Percentiles rank a stretch among this genome's conserved stretches.
Evolutionary conservation across 1,140 invertebrate genomes (phyloP).

Genomic region (Vanessa atalanta): DNA sequence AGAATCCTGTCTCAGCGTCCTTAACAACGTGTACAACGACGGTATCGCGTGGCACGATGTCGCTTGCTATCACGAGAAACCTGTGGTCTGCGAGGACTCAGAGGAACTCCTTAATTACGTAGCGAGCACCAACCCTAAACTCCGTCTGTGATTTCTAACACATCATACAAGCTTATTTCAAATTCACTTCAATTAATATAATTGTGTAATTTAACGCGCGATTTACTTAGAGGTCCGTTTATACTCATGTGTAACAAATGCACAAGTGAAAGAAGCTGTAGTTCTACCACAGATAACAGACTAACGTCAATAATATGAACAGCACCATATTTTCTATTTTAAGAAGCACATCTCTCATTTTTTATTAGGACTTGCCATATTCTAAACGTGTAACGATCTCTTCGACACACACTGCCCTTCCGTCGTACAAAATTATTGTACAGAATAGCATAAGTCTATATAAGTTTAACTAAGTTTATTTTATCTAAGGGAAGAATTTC

Average conservation of each 20-base stretch:
- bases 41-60: slow-evolving; percentile 96
- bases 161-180: background rate
- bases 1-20: slow-evolving; percentile 91
- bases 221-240: slow-evolving; percentile 10
- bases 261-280: slow-evolving; percentile 16
- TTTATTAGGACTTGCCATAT: slow-evolving; percentile 43
- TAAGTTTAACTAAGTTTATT: slow-evolving; percentile 70
- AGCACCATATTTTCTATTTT: slow-evolving; percentile 20
- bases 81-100: slow-evolving; percentile 93
- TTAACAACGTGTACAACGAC: slow-evolving; percentile 96
- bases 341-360: slow-evolving; percentile 9
- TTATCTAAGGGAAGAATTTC: slow-evolving; percentile 67
- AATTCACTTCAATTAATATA: background rate
- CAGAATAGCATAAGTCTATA: slow-evolving; percentile 68
- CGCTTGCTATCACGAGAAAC: slow-evolving; percentile 95
- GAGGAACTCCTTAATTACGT: slow-evolving; percentile 93
- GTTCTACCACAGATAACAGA: background rate
- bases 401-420: slow-evolving; percentile 55
- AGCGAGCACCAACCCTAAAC: slow-evolving; percentile 88
- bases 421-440: slow-evolving; percentile 66
- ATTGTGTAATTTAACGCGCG: background rate
- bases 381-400: slow-evolving; percentile 47
- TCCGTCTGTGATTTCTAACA: slow-evolving; percentile 84
- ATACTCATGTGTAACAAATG: slow-evolving; percentile 1
- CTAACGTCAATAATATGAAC: slow-evolving; percentile 6